phyloP scores from a whole-genome alignment of 2,888 invertebrate species.

The Caenorhabditis sp. region DNA sequence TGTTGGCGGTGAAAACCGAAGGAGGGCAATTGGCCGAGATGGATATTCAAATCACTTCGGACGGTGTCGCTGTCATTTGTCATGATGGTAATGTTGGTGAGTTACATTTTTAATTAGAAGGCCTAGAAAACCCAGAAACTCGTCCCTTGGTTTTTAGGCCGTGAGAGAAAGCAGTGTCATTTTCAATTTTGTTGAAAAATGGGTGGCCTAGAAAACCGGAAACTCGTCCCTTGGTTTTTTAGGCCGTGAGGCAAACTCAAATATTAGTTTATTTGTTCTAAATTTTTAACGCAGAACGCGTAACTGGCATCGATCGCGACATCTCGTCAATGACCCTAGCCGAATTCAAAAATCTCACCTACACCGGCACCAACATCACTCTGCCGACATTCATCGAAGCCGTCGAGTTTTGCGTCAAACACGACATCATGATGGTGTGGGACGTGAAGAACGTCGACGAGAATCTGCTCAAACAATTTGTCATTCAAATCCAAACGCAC shows the following conservation, averaged over 20 bases:
- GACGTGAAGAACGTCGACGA: conserved; percentile 39
- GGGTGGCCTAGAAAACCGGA: no score
- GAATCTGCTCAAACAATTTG: conserved; percentile 21
- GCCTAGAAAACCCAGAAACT: no score
- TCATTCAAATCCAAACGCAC: conserved; percentile 22
- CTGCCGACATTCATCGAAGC: conserved; percentile 39
- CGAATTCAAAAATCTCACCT: conserved; percentile 32
- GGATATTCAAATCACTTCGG: conserved; percentile 37
- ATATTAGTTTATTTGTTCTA: no score
- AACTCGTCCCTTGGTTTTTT: no score
- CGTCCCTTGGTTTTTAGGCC: not conserved
- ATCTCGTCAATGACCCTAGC: conserved; percentile 27
- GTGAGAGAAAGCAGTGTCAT: not conserved
- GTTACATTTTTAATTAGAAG: not conserved
- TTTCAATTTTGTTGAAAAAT: conserved; percentile 8
- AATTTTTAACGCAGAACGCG: conserved; percentile 2
- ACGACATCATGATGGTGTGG: conserved; percentile 38
- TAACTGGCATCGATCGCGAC: conserved; percentile 32
- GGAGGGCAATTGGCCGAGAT: conserved; percentile 40
- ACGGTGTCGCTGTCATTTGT: conserved; percentile 33
- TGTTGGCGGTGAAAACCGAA: conserved; percentile 29
- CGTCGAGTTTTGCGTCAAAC: conserved; percentile 17
- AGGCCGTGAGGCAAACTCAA: no score
- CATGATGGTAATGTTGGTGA: conserved; percentile 34
- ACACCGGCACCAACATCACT: conserved; percentile 17